Evolutionary conservation across 2,797 vertebrate species (phyloP).

Genomic region (Euphonia xanthogaster): DNA sequence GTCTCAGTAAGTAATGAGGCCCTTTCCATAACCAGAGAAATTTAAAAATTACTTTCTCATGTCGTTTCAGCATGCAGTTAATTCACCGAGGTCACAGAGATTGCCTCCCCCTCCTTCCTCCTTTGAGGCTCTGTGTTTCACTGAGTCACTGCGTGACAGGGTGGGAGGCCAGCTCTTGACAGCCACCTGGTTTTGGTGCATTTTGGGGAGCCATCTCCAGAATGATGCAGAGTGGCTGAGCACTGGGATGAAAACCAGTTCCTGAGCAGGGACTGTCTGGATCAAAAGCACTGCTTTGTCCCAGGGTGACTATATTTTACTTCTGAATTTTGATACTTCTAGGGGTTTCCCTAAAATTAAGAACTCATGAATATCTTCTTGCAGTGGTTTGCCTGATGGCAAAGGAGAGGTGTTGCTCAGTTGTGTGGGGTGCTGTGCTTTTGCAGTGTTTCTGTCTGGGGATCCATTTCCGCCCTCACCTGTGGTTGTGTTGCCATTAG

Average conservation of each 20-base stretch:
- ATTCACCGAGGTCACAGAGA: not conserved
- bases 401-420: not conserved
- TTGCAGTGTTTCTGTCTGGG: not conserved
- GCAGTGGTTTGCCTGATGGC: not conserved
- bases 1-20: not conserved
- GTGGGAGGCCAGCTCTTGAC: not conserved
- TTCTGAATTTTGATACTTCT: not conserved
- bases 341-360: not conserved
- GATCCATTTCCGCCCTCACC: not conserved
- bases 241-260: not conserved
- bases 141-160: not conserved
- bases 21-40: not conserved
- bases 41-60: not conserved
- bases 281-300: not conserved
- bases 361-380: not conserved
- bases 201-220: not conserved
- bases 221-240: not conserved
- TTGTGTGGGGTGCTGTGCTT: not conserved
- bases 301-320: not conserved
- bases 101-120: not conserved
- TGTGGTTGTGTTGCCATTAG: not conserved
- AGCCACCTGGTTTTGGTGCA: not conserved
- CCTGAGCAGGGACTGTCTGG: not conserved
- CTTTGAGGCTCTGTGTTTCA: fast-evolving
- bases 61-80: fast-evolving